Base-by-base conservation (phyloP, 2,797 vertebrate genomes). In the Gallinago nigripennis region DNA sequence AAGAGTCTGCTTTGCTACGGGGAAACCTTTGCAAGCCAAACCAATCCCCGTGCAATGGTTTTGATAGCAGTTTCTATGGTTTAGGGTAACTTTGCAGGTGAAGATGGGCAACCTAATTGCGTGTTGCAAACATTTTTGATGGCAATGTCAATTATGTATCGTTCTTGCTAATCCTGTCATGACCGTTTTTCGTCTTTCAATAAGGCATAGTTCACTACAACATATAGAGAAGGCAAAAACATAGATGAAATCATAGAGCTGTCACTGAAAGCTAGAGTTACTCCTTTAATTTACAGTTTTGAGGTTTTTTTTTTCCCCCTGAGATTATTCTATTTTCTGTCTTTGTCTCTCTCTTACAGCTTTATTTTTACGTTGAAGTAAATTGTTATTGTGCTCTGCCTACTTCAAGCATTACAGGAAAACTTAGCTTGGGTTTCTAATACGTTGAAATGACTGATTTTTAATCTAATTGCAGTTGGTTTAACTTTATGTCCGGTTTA, bases 391-490 rank as follows among this genome's bases (percentile, higher is more conserved):
- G 81, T 88, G 50, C 78, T 73, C 45, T 94, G 56, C 71, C 81
- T 68, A 11, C 68, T 95, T 89, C 28, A 82, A 17, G 33, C 53
- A 58, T 80, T 95, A 45, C 27, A 75, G 61, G 64, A 60, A 86
- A 94, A 85, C 14, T 50, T 84, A 70, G 53, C 41, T 83, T 70
- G n/a, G 45, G 9, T 33, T 93, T 96, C 86, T 79, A 84, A 85
- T 89, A 54, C 37, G 30, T 64, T 65, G 68, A 90, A 86, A 87
- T 87, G 71, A 93, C 64, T 48, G 81, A 50, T 94, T 92, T 64
- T 71, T 76, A 84, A 91, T 95, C 70, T 92, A 82, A 92, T 82
- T 92, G 90, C 81, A 82, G 82, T 95, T 91, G 92, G 85, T 95
- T 96, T 95, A 92, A 90, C 78, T 90, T 94, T 57, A 63, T 24